Percentiles rank a stretch among this genome's conserved stretches.
These are phyloP conservation scores for Piprites chloris DNA, from an alignment of 2,113 vertebrate genomes.

Conservation along the genomic window DNA sequence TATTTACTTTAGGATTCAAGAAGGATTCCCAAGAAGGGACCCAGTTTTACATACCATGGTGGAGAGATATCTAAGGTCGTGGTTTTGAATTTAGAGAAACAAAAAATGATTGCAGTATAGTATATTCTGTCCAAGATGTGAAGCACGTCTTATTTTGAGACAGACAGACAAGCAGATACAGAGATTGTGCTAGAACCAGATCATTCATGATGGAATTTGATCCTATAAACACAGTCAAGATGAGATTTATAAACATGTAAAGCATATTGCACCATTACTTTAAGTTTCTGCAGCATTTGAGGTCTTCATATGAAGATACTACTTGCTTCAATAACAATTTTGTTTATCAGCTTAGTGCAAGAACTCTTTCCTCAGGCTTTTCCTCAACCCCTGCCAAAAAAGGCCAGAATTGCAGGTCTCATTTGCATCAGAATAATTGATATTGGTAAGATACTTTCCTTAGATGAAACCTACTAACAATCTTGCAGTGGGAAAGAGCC, in stretches of 20 bases:
- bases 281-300: not conserved
- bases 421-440: not conserved
- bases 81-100: not conserved
- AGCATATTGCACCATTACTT: not conserved
- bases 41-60: not conserved
- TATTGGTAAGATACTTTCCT: not conserved
- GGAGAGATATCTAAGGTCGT: not conserved
- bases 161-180: not conserved
- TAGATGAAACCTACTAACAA: not conserved
- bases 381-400: not conserved
- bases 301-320: not conserved
- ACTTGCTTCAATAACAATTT: not conserved
- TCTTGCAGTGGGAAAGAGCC: not conserved
- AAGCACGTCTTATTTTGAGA: not conserved
- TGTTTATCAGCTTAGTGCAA: not conserved
- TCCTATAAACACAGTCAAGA: not conserved
- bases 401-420: not conserved
- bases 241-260: not conserved
- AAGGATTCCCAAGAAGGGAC: not conserved
- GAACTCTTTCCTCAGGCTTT: not conserved
- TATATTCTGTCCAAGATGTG: not conserved
- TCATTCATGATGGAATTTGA: not conserved
- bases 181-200: not conserved
- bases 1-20: not conserved
- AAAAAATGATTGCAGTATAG: not conserved